Conservation (phyloP, 1,140 invertebrate genomes). For the Drosophila athabasca region DNA sequence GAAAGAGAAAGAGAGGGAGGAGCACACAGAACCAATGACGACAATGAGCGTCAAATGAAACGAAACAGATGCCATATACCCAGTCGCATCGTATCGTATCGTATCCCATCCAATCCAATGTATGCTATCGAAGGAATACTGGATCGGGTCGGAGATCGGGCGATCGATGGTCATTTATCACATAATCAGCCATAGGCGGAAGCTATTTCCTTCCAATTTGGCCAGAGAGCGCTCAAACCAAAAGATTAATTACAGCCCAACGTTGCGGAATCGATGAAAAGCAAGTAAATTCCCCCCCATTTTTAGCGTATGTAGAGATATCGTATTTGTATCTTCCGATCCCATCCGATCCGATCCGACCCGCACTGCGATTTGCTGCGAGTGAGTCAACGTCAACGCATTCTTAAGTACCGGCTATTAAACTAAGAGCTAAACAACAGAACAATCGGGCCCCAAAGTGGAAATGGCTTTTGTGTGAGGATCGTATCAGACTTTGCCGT, state of each 20-base stretch:
- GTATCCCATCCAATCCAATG: neutral
- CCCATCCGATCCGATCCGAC: neutral
- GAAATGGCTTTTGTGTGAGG: slow-evolving; percentile 51
- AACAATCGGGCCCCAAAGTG: slow-evolving; percentile 53
- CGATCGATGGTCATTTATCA: slow-evolving; percentile 36
- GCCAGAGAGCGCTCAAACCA: slow-evolving; percentile 34
- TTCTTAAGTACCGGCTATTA: slow-evolving; percentile 77
- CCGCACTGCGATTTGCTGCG: neutral
- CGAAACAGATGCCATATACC: slow-evolving; percentile 68
- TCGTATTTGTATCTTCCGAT: slow-evolving; percentile 10
- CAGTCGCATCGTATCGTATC: too few species aligned
- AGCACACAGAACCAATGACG: slow-evolving; percentile 48
- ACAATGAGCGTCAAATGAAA: slow-evolving; percentile 72
- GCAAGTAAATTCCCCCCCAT: slow-evolving; percentile 16
- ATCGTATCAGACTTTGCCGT: slow-evolving; percentile 13
- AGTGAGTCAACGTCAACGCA: slow-evolving; percentile 75
- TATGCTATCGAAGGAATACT: slow-evolving; percentile 7
- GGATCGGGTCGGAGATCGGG: slow-evolving; percentile 5
- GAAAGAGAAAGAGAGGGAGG: neutral
- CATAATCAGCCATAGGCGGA: slow-evolving; percentile 28
- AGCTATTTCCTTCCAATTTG: slow-evolving; percentile 23
- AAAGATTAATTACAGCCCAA: slow-evolving; percentile 57
- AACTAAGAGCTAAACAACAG: slow-evolving; percentile 78
- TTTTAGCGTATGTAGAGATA: too few species aligned
- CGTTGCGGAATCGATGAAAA: slow-evolving; percentile 54